Evolutionary conservation across 2,113 vertebrate species (phyloP).

Genomic region (Varanus salvator): DNA sequence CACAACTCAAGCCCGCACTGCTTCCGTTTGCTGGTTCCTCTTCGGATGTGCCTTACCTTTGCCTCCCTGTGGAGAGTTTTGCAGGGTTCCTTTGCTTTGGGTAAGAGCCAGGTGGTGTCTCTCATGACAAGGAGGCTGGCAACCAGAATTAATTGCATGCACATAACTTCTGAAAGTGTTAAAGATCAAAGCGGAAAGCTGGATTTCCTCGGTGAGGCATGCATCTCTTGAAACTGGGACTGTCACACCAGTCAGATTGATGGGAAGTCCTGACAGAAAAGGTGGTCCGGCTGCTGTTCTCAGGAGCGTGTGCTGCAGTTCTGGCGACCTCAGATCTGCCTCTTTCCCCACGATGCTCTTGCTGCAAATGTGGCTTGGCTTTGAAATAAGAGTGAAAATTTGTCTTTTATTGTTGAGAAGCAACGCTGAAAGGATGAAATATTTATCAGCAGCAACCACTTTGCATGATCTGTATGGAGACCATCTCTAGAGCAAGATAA

Average conservation of each 20-base stretch:
- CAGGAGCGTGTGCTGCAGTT: not conserved
- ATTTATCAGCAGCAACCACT: constrained; percentile 17
- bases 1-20: not conserved
- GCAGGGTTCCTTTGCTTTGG: not conserved
- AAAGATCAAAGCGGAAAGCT: not conserved
- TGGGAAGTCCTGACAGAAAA: not conserved
- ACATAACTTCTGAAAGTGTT: not conserved
- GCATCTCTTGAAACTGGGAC: not conserved
- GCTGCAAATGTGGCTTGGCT: not conserved
- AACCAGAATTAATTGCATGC: not conserved
- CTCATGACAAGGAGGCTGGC: too few species aligned
- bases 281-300: not conserved
- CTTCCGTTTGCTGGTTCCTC: not conserved
- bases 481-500: not conserved
- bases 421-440: constrained; percentile 11
- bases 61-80: not conserved
- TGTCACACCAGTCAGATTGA: not conserved
- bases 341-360: not conserved
- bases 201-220: not conserved
- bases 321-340: not conserved
- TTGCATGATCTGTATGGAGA: constrained; percentile 5
- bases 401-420: not conserved
- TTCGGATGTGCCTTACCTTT: not conserved
- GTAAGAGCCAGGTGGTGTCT: not conserved
- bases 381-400: not conserved